Evolutionary conservation across 2,888 invertebrate genomes (phyloP), one percentile per base, ranked within the genome.

Genomic region (Galeopsomyia nigrocyanea): DNA sequence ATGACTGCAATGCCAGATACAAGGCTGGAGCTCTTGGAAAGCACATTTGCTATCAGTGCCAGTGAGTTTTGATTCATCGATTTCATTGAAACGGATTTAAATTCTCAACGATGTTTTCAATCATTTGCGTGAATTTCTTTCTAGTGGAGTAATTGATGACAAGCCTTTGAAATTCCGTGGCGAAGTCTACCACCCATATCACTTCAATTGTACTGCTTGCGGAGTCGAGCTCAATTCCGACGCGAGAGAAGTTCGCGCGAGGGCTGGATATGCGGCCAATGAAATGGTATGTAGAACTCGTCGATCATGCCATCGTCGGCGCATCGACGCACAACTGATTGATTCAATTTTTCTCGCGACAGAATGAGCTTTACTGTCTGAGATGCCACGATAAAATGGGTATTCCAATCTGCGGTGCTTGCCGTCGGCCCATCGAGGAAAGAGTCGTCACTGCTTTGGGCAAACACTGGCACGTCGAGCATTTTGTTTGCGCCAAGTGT

Each of bases 341-440:
- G 46, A 46, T 61, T 22, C 56, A 58, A 55, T 55, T 51, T 57
- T 31, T 69, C 9, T 13, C 62, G 31, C 26, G 17, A 14, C 82
- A 94, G 94, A 96, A 96, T 84, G 98, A 99, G 82, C 88, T 99
- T 68, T 99, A 98, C 87, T 99, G 99, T 85, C 90, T 99, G 78
- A 92, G 99, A 68, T 99, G 99, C 85, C 98, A 99, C 84, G 99
- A 99, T 87, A 98, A 99, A 89, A 99, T 99, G 98, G 99, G 99
- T 39, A 98, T 99, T 77, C 99, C 99, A n/a, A 99, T 99, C 80
- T 99, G 99, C 87, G 99, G 99, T 46, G 99, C 99, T 65, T 99
- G 99, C 86, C 94, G 99, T 65, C 93, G 99, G 39, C 99, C 99
- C 0, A 99, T 99, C 78, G 99, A 99, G 87, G 99, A 99, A 87